Evolutionary conservation across 2,888 invertebrate genomes (phyloP), one percentile per base, ranked within the genome.

Genomic region (Drosophila kanekoi): DNA sequence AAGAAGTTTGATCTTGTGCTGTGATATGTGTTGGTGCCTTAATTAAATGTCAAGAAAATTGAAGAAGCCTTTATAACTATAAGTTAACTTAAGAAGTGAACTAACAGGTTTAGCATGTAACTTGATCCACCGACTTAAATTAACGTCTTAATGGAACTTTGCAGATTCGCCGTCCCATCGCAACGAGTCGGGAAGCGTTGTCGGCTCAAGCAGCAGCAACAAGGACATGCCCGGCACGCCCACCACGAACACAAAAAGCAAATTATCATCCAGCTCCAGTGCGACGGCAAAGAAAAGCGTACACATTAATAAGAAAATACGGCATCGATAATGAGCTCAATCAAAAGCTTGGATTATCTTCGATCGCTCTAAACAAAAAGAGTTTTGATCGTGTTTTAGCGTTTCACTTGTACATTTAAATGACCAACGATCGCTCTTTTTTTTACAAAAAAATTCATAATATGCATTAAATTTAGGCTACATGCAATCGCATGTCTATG

Each of bases 291-390:
- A 94, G 41, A 97, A 96, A 91, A 89, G 91, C 14, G 97, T 96
- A 89, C 96, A 94, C 90, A 95, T 94, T 81, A 96, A 95, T 89
- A 97, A 97, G 91, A 96, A 97, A 92, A 95, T 96, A 18, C 94
- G 96, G 87, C 96, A 97, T 93, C 95, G 97, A 93, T 97, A 82
- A 95, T 94, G 64, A 59, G 1, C 18, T 2, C 18, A 11, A 23
- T 16, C n/a, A 10, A 2, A 32, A 53, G 37, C 8, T 16, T 16
- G 14, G 5, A 9, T 16, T 18, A 11, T 48, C 14, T 8, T n/a
- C n/a, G 28, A 23, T 4, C 9, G 37, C 13, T 14, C 35, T 23
- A 37, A 23, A 23, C 4, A 23, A 23, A 47, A 23, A 28, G 56
- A 16, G 16, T 64, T 49, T 56, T 38, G 37, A 56, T 56, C 48